phyloP scores from a whole-genome alignment of 2,113 vertebrate genomes.

The Esox niger region DNA sequence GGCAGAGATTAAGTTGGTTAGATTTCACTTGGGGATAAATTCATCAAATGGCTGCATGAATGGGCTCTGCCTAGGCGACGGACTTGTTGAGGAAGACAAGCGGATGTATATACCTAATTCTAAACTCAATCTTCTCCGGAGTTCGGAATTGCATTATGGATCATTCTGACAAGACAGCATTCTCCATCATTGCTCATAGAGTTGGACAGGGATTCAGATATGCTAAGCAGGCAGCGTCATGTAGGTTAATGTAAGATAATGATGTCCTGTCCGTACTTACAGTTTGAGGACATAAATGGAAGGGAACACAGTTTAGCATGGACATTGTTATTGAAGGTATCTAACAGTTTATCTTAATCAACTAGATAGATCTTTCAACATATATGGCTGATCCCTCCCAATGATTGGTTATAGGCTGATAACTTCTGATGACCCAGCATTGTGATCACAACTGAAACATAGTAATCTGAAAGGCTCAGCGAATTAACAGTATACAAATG shows the following conservation, averaged over 20 bases:
- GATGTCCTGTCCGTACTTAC: constrained; percentile 69
- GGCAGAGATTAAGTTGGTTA: constrained; percentile 35
- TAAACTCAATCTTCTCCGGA: constrained; percentile 60
- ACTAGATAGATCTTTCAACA: too few species aligned
- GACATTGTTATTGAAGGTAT: too few species aligned
- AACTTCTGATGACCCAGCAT: too few species aligned
- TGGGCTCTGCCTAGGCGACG: constrained; percentile 61
- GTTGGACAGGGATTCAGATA: constrained; percentile 68
- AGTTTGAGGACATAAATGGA: too few species aligned
- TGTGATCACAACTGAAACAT: too few species aligned
- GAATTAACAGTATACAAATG: too few species aligned
- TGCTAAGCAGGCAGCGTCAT: constrained; percentile 68
- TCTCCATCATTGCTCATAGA: constrained; percentile 55
- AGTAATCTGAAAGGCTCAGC: too few species aligned
- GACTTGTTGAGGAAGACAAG: constrained; percentile 55
- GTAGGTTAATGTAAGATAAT: constrained; percentile 83
- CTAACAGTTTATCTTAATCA: too few species aligned
- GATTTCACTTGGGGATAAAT: constrained; percentile 56
- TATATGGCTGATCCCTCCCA: too few species aligned
- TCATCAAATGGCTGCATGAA: constrained; percentile 62
- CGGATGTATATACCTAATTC: constrained; percentile 58
- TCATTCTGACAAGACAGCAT: constrained; percentile 62
- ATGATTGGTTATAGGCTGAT: too few species aligned
- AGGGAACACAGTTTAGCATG: too few species aligned
- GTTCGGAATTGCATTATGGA: constrained; percentile 64